Base-by-base conservation (phyloP, 2,797 vertebrate species). In the Spinus pinus region DNA sequence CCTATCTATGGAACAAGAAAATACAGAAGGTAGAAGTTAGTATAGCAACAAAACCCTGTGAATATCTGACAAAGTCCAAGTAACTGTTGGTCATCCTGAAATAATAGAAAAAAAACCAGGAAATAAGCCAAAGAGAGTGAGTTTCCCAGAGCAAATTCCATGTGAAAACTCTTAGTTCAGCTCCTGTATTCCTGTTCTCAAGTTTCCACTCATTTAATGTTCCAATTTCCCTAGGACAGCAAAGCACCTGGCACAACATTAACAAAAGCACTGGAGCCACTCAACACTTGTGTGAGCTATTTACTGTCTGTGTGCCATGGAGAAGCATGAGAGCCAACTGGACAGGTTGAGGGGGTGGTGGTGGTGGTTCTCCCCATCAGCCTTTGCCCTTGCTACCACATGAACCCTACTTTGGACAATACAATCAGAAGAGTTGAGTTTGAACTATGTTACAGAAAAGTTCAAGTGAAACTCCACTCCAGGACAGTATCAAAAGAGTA, bases 251-350 rank as follows among this genome's bases (percentile, higher is more conserved):
- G 33, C 37, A 65, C 31, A 61, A 28, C 17, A 18, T 70, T 65
- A 71, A 37, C 31, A 60, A 20, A 22, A 86, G n/a, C 39, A 14
- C 50, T 27, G 27, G 46, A 81, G 23, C 24, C 46, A 60, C 10
- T 44, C 39, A 60, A 17, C 31, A 22, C 22, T 42, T 39, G 6
- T 17, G 24, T 66, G 49, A 71, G 28, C 3, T 46, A 12, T 58
- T 60, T 30, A 12, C 25, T 19, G 7, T n/a, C 58, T 66, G 27
- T 1, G 0, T 30, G 44, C 62, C 25, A 12, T 0, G 2, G 42
- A 42, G 53, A 39, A 37, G 20, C 20, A 2, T 0, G 3, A 79
- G 25, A 74, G 28, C 35, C 24, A 53, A 1, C 21, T 27, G 33
- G 39, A 25, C 46, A 35, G 35, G 41, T 4, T 41, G 37, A 41